phyloP scores from a whole-genome alignment of 2,888 invertebrate species.

The Pseudococcus longispinus region DNA sequence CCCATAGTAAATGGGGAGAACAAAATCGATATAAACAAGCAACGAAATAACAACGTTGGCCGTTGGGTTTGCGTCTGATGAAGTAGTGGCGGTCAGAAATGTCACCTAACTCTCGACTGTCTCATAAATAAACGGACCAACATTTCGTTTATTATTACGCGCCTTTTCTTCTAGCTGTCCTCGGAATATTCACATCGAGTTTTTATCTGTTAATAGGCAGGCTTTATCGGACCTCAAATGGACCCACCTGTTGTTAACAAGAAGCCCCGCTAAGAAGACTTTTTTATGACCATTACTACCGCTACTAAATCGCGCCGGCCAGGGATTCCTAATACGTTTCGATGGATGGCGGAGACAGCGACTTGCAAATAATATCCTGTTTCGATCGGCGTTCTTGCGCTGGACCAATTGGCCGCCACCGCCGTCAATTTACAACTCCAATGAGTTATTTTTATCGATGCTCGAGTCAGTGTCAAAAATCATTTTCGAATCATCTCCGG shows the following conservation, averaged over 20 bases:
- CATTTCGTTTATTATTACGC: constrained; percentile 54
- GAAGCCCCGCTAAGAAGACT: constrained; percentile 54
- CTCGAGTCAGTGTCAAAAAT: neutral
- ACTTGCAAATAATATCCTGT: neutral
- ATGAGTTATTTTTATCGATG: neutral
- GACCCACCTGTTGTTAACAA: constrained; percentile 56
- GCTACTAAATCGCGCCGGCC: constrained; percentile 28
- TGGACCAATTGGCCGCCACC: neutral
- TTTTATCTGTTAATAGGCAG: constrained; percentile 50
- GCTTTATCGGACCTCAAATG: constrained; percentile 46
- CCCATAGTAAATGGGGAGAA: no score
- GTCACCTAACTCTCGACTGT: constrained; percentile 51
- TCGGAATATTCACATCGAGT: constrained; percentile 52
- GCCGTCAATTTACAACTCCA: neutral
- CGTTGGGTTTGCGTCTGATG: constrained; percentile 25
- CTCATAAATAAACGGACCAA: constrained; percentile 47
- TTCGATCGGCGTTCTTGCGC: neutral
- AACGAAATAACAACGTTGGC: constrained; percentile 5
- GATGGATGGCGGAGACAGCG: neutral
- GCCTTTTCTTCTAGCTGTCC: constrained; percentile 46
- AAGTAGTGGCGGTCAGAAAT: constrained; percentile 54
- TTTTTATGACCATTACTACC: constrained; percentile 50
- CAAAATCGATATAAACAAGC: constrained; percentile 5
- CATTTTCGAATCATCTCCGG: neutral
- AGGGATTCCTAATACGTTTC: constrained; percentile 24